phyloP scores from a whole-genome alignment of 2,797 vertebrate genomes.

The Amphiprion clarkii region DNA sequence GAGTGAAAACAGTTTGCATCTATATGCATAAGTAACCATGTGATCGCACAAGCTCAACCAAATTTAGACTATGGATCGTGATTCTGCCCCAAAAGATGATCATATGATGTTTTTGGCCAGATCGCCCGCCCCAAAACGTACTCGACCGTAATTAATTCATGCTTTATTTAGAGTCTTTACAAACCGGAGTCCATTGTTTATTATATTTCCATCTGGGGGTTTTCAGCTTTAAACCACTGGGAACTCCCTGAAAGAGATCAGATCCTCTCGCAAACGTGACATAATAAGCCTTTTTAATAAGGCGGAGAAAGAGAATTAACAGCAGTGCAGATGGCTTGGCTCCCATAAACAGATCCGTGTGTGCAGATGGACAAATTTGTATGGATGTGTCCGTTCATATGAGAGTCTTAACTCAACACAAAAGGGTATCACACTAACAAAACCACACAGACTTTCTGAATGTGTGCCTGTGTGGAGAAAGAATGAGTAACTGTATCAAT shows the following conservation, averaged over 20 bases:
- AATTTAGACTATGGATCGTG: no score
- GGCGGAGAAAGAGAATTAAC: slow-evolving; percentile 44
- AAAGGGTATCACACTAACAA: not conserved
- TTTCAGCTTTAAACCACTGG: slow-evolving; percentile 13
- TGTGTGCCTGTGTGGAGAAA: not conserved
- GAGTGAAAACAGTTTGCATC: no score
- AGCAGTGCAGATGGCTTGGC: slow-evolving; percentile 51
- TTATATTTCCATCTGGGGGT: slow-evolving; percentile 40
- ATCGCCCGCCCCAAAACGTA: no score
- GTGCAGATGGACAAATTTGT: not conserved
- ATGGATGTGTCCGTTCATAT: not conserved
- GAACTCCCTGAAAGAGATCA: slow-evolving; percentile 26
- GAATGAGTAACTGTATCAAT: no score
- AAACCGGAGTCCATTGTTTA: slow-evolving; percentile 14
- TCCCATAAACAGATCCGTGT: slow-evolving; percentile 25
- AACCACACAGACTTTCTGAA: not conserved
- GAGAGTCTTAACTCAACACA: slow-evolving; percentile 15
- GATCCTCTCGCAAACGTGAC: slow-evolving; percentile 34
- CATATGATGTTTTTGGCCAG: no score
- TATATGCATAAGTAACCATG: no score
- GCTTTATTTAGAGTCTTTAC: slow-evolving; percentile 2
- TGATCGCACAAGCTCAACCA: no score
- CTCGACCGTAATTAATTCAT: not conserved
- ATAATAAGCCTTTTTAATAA: slow-evolving; percentile 52
- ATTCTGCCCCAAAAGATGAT: no score